Base-by-base conservation (phyloP, 2,797 vertebrate genomes). In the Echeneis naucrates region DNA sequence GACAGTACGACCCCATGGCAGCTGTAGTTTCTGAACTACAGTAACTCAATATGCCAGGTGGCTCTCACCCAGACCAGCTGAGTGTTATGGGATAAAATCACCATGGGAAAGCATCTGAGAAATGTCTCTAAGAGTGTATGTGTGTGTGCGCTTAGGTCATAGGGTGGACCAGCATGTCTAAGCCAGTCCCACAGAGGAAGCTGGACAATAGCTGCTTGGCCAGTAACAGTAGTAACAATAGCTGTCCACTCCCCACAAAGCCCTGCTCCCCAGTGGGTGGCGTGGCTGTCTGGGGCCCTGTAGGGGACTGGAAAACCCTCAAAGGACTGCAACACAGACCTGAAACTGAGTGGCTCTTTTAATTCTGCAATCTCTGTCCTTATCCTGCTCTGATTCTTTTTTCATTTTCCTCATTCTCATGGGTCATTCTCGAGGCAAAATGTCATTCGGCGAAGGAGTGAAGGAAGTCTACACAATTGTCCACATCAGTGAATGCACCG, bases 211-310 rank as follows among this genome's bases (percentile, higher is more conserved):
- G 90, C 78, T 48, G 75, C 89, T 61, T 16, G 74, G 82, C 81
- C 88, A 82, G 84, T 88, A 90, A 90, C 79, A 86, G 86, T 80
- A 73, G 81, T 27, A 91, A 94, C 92, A 94, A 94, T 92, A 88
- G 84, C 82, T 27, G 82, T 78, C 78, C 45, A 66, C 84, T 82
- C 68, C 76, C 78, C 73, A 89, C 84, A 92, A 92, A 92, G 86
- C 81, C 73, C 67, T 14, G 51, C 80, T 85, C 77, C 90, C 78
- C 88, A 76, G 91, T 86, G 88, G 89, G 92, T 82, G 92, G 90
- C 71, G 85, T 60, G 82, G 70, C 65, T 53, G 87, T 87, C 83
- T 87, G 86, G 80, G 91, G 86, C 82, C 82, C 72, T 47, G 17
- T 63, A 55, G 75, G 82, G 85, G 83, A 53, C 63, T 78, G 51